phyloP scores from a whole-genome alignment of 2,113 vertebrate genomes.

The Megaleporinus macrocephalus region DNA sequence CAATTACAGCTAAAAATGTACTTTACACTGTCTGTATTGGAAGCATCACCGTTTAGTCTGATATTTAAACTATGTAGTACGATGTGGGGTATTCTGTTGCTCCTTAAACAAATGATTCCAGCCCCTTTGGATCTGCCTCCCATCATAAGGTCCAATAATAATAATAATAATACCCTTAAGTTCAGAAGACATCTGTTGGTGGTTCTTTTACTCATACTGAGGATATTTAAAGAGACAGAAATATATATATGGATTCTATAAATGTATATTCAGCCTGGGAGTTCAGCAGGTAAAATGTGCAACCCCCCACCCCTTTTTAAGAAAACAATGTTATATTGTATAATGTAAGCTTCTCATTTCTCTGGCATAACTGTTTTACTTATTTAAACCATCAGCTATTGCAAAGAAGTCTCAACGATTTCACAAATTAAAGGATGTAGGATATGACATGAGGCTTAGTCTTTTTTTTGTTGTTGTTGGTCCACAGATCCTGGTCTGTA shows the following conservation, averaged over 20 bases:
- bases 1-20: neutral
- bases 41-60: neutral
- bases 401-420: neutral
- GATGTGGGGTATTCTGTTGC: neutral
- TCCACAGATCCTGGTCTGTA: neutral
- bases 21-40: neutral
- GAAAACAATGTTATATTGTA: slow-evolving; percentile 17
- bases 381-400: slow-evolving; percentile 48
- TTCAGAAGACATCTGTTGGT: slow-evolving; percentile 48
- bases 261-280: slow-evolving; percentile 58
- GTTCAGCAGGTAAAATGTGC: slow-evolving; percentile 50
- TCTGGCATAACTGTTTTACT: slow-evolving; percentile 33
- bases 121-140: neutral
- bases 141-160: slow-evolving; percentile 60
- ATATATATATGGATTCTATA: slow-evolving; percentile 74
- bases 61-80: neutral
- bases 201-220: slow-evolving; percentile 56
- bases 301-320: slow-evolving; percentile 35
- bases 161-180: slow-evolving; percentile 9
- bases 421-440: neutral
- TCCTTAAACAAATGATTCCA: neutral
- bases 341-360: slow-evolving; percentile 42
- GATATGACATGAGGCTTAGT: neutral
- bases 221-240: slow-evolving; percentile 67
- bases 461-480: neutral